Evolutionary conservation across 1,140 invertebrate genomes (phyloP).

Genomic region (Aphis craccivora): DNA sequence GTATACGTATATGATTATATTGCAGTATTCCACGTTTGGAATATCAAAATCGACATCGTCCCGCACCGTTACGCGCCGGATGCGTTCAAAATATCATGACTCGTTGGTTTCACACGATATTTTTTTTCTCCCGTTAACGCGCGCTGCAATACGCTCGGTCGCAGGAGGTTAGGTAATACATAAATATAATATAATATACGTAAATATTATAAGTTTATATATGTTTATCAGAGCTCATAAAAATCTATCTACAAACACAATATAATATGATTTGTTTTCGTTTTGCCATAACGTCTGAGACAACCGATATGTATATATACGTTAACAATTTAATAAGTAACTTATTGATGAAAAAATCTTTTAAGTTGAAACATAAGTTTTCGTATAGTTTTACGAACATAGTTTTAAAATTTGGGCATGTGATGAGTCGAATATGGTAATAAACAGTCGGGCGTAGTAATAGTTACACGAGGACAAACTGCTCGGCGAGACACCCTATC

Average conservation of each 20-base stretch:
- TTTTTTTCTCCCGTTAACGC: background rate
- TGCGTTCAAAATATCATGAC: background rate
- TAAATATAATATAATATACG: background rate
- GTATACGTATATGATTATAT: background rate
- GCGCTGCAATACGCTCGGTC: background rate
- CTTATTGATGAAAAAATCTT: background rate
- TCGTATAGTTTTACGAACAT: background rate
- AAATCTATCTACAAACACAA: too few relatives aligned
- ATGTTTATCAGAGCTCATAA: background rate
- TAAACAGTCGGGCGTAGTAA: background rate
- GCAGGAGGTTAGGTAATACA: background rate
- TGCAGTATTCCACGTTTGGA: background rate
- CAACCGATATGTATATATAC: background rate
- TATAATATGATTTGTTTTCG: background rate
- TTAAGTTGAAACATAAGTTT: background rate
- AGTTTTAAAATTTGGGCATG: background rate
- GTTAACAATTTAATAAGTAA: background rate
- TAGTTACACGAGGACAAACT: background rate
- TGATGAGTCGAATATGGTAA: background rate
- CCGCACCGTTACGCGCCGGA: conserved; percentile 15
- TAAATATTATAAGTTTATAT: background rate
- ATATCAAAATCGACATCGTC: background rate
- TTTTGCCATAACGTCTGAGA: background rate
- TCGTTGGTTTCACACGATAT: background rate
- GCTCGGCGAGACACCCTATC: background rate